phyloP scores from a whole-genome alignment of 1,140 invertebrate species.

The Heliconius hewitsoni region DNA sequence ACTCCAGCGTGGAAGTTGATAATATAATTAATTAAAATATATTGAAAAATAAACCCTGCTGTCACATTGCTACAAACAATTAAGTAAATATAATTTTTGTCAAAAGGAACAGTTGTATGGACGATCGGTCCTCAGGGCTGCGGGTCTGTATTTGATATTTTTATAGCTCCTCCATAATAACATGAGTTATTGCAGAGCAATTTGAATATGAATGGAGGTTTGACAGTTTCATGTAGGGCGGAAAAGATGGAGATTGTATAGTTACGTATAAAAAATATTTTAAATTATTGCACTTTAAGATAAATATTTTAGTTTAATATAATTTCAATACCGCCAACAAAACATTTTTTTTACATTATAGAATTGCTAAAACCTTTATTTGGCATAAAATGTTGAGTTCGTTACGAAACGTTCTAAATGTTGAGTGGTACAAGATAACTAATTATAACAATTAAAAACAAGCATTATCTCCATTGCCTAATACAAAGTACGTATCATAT shows the following conservation, averaged over 20 bases:
- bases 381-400: background rate
- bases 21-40: background rate
- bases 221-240: slow-evolving; percentile 63
- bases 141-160: slow-evolving; percentile 72
- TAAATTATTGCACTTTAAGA: background rate
- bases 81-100: slow-evolving; percentile 13
- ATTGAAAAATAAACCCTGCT: background rate
- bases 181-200: slow-evolving; percentile 72
- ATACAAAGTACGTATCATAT: slow-evolving; percentile 18
- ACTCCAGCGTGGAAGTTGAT: background rate
- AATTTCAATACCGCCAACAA: background rate
- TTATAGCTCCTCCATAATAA: slow-evolving; percentile 72
- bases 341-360: too few relatives aligned
- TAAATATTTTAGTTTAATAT: background rate
- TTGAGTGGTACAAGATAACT: background rate
- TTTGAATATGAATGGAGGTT: slow-evolving; percentile 74
- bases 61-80: slow-evolving; percentile 1
- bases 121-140: slow-evolving; percentile 36
- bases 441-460: slow-evolving; percentile 6
- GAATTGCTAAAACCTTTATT: background rate
- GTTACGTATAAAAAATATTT: background rate
- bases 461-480: background rate
- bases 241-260: slow-evolving; percentile 48
- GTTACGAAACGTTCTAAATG: background rate
- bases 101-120: slow-evolving; percentile 14